Base-by-base conservation (phyloP, 2,113 vertebrate species). In the Tetraodon nigroviridis region DNA sequence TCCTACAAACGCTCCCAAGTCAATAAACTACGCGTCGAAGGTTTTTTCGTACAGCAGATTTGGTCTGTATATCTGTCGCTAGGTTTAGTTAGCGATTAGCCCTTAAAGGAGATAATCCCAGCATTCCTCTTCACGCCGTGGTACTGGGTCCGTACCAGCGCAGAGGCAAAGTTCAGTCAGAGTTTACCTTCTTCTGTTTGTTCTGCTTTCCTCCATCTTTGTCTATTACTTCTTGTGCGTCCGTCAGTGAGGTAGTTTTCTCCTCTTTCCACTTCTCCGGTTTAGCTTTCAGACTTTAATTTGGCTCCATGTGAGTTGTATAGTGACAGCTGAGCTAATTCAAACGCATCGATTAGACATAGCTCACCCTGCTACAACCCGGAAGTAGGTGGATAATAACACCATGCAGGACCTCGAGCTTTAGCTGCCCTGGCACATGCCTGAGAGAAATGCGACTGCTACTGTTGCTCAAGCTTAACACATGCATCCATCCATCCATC, bases 11-110 rank as follows among this genome's bases (percentile, higher is more conserved):
- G 45, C 55, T 64, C 46, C 67, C 67, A 69, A 71, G 75, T 79
- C 81, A 79, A 69, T 75, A 75, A 81, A 79, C 71, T 58, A 75
- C 58, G 62, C 44, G 53, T 56, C 76, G 80, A 82, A 80, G 60
- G 79, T 82, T 62, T 72, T 72, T 61, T 67, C 37, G 67, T 58
- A 44, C 42, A 44, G 15, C 59, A 64, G 53, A 73, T 50, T 11
- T 37, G 61, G 48, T 69, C 59, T 60, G 37, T 50, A 46, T 56
- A 59, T 52, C 27, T 50, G 24, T 40, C 24, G 15, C n/a, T n/a
- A 46, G 32, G 59, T 21, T 46, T 41, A 6, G 4, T 7, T 79
- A 81, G 70, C 56, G 61, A n/a, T 17, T 69, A 62, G 66, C 66
- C 60, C 64, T 66, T 66, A 47, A 72, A 50, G 51, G 60, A 58